These are phyloP conservation scores for Periophthalmus magnuspinnatus DNA, from an alignment of 2,797 vertebrate genomes.

Conservation along the genomic window DNA sequence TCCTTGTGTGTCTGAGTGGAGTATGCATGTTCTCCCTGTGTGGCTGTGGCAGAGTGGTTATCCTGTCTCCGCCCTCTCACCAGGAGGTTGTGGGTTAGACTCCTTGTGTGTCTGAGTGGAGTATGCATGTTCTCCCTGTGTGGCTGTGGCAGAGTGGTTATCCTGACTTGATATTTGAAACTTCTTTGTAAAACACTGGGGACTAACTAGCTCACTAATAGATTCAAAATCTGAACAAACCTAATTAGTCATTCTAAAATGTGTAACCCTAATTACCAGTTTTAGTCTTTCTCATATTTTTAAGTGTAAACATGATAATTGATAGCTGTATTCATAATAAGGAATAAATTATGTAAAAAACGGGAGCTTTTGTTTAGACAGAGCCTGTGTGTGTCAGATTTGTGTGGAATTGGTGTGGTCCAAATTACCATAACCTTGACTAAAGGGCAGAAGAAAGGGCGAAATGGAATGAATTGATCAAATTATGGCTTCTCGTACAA, in stretches of 20 bases:
- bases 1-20: too few species aligned
- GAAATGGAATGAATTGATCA: conserved; percentile 64
- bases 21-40: too few species aligned
- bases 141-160: too few species aligned
- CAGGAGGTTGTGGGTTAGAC: too few species aligned
- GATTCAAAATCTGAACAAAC: not conserved
- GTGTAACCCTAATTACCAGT: not conserved
- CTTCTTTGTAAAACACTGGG: not conserved
- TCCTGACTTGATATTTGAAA: too few species aligned
- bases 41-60: too few species aligned
- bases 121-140: not conserved
- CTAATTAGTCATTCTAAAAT: not conserved
- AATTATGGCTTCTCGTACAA: conserved; percentile 55
- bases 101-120: too few species aligned
- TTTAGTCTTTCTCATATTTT: not conserved
- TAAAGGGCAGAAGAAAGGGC: conserved; percentile 66
- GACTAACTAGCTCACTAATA: not conserved
- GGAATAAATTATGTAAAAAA: conserved; percentile 7
- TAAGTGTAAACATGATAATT: conserved; percentile 6
- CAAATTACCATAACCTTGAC: conserved; percentile 63
- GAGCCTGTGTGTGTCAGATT: conserved; percentile 16
- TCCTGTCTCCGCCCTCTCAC: too few species aligned
- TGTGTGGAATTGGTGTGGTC: conserved; percentile 26
- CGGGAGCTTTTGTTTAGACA: not conserved
- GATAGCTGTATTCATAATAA: conserved; percentile 3